Base-by-base conservation (phyloP, 1,140 invertebrate genomes). In the Samia ricini region DNA sequence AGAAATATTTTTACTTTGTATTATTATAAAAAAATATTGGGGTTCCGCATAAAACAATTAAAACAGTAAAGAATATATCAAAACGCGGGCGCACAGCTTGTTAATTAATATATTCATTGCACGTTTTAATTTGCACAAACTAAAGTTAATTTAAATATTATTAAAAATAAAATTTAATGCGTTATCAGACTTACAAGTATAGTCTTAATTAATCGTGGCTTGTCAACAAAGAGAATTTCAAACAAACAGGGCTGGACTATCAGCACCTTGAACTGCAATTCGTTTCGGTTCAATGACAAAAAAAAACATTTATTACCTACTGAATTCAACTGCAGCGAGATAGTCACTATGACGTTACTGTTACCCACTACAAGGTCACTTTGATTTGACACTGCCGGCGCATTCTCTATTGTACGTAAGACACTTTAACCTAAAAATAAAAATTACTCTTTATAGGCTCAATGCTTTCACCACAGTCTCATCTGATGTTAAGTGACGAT, bases 361-460 rank as follows among this genome's bases (percentile, higher is more conserved):
- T 26, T 26, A 26, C 26, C 33, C n/a, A 42, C 33, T 51, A 50
- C 56, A 68, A 65, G 65, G 69, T 71, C 69, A 70, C 60, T 69
- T 69, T 70, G 65, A 70, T 64, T 58, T 60, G 63, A 60, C 69
- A 62, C 33, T 42, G 12, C 33, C 33, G n/a, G 12, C 33, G 33
- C 33, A 42, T 1, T 42, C 15, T 61, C 26, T 33, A 18, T 60
- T 54, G 26, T 29, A 5, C 26, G 10, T 29, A 42, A 42, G 12
- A 15, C 33, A 42, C 12, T 64, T 69, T 12, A 42, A 10, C 33
- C n/a, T 42, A 42, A 15, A 42, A n/a, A n/a, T n/a, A n/a, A n/a
- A n/a, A n/a, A n/a, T n/a, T n/a, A n/a, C n/a, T n/a, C n/a, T n/a
- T n/a, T n/a, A n/a, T n/a, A n/a, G n/a, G n/a, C n/a, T n/a, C n/a